These are phyloP conservation scores for Liasis olivaceus DNA, from an alignment of 2,797 vertebrate genomes.

Conservation along the genomic window DNA sequence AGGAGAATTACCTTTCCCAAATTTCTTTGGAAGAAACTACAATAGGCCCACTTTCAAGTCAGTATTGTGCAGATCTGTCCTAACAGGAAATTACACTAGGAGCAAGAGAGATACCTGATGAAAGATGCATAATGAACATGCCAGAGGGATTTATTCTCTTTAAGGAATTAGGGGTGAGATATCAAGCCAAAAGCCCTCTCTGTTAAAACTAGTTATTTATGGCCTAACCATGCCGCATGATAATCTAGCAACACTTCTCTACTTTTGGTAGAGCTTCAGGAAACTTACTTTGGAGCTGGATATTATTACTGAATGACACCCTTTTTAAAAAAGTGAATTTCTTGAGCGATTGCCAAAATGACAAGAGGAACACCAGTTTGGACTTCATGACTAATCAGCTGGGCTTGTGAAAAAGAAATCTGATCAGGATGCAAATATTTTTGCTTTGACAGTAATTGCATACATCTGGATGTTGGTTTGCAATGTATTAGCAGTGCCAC, in stretches of 20 bases:
- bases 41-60: background rate
- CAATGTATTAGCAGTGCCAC: slow-evolving; percentile 31
- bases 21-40: background rate
- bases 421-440: slow-evolving; percentile 79
- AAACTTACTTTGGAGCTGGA: background rate
- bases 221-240: background rate
- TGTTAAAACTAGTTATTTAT: background rate
- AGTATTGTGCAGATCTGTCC: background rate
- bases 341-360: background rate
- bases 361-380: slow-evolving; percentile 24
- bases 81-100: background rate
- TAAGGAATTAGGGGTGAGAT: background rate
- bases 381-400: rapidly evolving
- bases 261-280: background rate
- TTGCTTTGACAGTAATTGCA: slow-evolving; percentile 89
- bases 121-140: background rate
- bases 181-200: background rate
- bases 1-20: background rate
- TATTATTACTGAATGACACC: background rate
- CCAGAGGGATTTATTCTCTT: background rate
- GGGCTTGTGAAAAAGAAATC: background rate
- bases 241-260: background rate
- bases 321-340: background rate
- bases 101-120: background rate
- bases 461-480: slow-evolving; percentile 54